Evolutionary conservation across 2,888 invertebrate genomes (phyloP), one percentile per base, ranked within the genome.

Genomic region (Parnassius glacialis): DNA sequence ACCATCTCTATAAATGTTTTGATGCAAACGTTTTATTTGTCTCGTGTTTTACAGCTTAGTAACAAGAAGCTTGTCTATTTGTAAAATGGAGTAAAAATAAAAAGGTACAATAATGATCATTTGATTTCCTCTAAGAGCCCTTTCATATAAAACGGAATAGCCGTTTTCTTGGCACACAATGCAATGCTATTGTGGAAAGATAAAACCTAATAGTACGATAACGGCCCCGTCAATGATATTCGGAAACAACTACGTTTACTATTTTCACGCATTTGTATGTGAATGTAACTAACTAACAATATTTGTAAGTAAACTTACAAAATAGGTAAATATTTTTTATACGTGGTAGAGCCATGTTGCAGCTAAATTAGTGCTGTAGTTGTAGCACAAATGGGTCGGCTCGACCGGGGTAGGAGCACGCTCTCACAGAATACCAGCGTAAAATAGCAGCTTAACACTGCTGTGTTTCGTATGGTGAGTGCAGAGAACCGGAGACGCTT

Each of bases 151-250:
- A 53, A 59, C 42, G 47, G 53, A 41, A 47, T 53, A 45, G 52
- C 53, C 16, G 42, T 53, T 53, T 53, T 16, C 59, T 45, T 20
- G 10, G 45, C 47, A 16, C 16, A 53, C 34, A 34, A 34, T 59
- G 11, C 59, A 42, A 48, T 10, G 57, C 57, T 57, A 54, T 50
- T 60, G 59, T 50, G 59, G 54, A 43, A 2, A 44, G 54, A 60
- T 60, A 60, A 53, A 54, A 54, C 12, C n/a, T 47, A 54, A 60
- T 50, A 42, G 50, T 34, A 54, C 25, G 34, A 53, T 60, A 60
- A 54, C 43, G 25, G 48, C 42, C 12, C 11, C 42, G 57, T 57
- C 48, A 54, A 54, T 43, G 53, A 54, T 50, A 54, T 54, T 54
- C 47, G 44, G 43, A 54, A 60, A 54, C 60, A 50, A 50, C 54